These are phyloP conservation scores for Galbula dea DNA, from an alignment of 2,113 vertebrate genomes.

Conservation along the genomic window DNA sequence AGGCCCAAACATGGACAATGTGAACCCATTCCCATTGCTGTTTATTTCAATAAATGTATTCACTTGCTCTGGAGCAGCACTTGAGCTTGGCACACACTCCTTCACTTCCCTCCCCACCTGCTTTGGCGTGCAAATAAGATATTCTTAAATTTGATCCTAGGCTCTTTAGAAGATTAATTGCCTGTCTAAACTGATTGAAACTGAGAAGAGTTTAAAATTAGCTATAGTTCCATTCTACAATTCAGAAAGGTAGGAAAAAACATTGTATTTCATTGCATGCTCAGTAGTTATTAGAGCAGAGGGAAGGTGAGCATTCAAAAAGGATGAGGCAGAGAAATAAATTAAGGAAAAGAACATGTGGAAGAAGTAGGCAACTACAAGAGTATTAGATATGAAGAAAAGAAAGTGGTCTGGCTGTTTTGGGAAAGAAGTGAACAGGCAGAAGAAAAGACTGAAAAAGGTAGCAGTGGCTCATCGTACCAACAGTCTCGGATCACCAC, in stretches of 20 bases:
- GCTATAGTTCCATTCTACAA: not conserved
- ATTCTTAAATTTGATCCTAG: not conserved
- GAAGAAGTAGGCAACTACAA: not conserved
- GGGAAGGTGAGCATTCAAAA: not conserved
- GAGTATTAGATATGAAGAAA: not conserved
- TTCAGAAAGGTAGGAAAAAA: not conserved
- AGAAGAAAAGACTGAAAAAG: not conserved
- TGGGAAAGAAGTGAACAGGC: not conserved
- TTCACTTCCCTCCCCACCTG: not conserved
- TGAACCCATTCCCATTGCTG: not conserved
- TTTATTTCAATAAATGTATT: not conserved
- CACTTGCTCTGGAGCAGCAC: not conserved
- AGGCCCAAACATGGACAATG: not conserved
- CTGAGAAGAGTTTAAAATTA: not conserved
- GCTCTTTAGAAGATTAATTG: not conserved
- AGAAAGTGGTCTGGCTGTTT: not conserved
- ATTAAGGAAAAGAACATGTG: not conserved
- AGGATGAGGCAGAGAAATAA: not conserved
- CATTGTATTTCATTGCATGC: not conserved
- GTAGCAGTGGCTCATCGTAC: not conserved
- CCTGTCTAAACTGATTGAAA: not conserved
- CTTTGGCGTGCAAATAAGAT: not conserved
- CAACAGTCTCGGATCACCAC: not conserved
- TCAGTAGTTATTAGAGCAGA: not conserved
- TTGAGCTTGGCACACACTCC: not conserved